Conservation (phyloP, 2,113 vertebrate species). For the Synchiropus splendidus region DNA sequence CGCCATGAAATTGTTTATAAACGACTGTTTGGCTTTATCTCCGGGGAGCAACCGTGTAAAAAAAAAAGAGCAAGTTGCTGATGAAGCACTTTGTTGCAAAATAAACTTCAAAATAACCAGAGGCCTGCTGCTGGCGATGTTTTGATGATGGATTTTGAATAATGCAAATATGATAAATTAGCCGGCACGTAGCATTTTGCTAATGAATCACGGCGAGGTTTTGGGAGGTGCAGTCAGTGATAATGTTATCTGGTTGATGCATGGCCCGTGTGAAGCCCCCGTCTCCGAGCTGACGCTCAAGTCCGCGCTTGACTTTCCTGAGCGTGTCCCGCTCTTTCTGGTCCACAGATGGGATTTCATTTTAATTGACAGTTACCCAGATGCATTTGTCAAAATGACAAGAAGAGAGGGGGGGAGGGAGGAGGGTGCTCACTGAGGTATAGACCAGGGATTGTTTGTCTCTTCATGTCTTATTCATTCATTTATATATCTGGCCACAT, state of each 20-base stretch:
- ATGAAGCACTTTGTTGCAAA: constrained; percentile 35
- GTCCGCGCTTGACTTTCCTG: constrained; percentile 17
- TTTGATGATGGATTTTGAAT: constrained; percentile 62
- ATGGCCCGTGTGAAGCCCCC: constrained; percentile 45
- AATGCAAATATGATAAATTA: constrained; percentile 66
- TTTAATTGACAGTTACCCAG: constrained; percentile 67
- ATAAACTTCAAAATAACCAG: constrained; percentile 5
- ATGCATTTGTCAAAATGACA: constrained; percentile 62
- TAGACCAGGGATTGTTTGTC: constrained; percentile 23
- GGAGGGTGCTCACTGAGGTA: constrained; percentile 21
- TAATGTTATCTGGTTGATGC: constrained; percentile 63
- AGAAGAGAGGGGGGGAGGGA: not conserved
- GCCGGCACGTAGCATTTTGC: constrained; percentile 50
- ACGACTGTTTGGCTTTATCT: constrained; percentile 33
- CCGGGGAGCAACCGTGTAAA: constrained; percentile 16
- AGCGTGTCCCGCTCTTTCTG: constrained; percentile 39
- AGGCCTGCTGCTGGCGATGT: constrained; percentile 39
- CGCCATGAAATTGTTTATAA: constrained; percentile 44
- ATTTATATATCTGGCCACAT: constrained; percentile 37
- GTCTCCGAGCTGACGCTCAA: constrained; percentile 35
- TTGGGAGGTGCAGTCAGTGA: constrained; percentile 56
- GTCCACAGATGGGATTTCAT: constrained; percentile 59
- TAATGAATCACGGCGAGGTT: constrained; percentile 66
- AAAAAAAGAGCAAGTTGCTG: constrained; percentile 48
- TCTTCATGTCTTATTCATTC: constrained; percentile 19